These are phyloP conservation scores for Hiodon tergisus DNA, from an alignment of 2,113 vertebrate genomes.

Conservation along the genomic window DNA sequence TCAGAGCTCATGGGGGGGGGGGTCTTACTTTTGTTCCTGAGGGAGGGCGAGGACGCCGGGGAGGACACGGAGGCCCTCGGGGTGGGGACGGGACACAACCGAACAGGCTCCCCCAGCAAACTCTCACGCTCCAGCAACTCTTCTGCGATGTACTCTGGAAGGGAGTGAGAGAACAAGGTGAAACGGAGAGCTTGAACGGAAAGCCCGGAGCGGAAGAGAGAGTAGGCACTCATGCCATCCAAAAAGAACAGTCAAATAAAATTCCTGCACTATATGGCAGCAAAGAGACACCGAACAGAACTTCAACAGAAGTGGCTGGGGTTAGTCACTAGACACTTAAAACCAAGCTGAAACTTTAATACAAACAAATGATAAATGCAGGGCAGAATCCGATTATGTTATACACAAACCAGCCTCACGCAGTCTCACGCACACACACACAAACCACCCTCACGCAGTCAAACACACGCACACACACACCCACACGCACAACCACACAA, in stretches of 20 bases:
- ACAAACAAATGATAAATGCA: too few species aligned
- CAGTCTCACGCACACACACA: neutral
- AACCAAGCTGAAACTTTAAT: neutral
- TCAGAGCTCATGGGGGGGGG: slow-evolving; percentile 3
- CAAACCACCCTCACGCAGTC: neutral
- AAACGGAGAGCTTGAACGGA: neutral
- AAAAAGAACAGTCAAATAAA: too few species aligned
- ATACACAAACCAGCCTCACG: neutral
- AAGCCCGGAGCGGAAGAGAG: neutral
- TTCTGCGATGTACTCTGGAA: slow-evolving; percentile 78
- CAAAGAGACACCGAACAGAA: too few species aligned
- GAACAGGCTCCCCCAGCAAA: slow-evolving; percentile 66
- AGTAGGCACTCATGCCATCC: neutral
- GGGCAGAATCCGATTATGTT: too few species aligned
- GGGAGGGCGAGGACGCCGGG: slow-evolving; percentile 73
- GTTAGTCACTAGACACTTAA: too few species aligned
- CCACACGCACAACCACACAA: neutral
- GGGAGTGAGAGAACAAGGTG: neutral
- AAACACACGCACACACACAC: slow-evolving; percentile 16
- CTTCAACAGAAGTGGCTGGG: too few species aligned
- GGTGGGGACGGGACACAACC: slow-evolving; percentile 64
- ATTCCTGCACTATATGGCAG: too few species aligned
- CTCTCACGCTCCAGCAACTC: slow-evolving; percentile 57
- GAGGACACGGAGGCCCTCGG: slow-evolving; percentile 73
- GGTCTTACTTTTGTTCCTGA: slow-evolving; percentile 83